Evolutionary conservation across 2,797 vertebrate species (phyloP).

Genomic region (Channa striata): DNA sequence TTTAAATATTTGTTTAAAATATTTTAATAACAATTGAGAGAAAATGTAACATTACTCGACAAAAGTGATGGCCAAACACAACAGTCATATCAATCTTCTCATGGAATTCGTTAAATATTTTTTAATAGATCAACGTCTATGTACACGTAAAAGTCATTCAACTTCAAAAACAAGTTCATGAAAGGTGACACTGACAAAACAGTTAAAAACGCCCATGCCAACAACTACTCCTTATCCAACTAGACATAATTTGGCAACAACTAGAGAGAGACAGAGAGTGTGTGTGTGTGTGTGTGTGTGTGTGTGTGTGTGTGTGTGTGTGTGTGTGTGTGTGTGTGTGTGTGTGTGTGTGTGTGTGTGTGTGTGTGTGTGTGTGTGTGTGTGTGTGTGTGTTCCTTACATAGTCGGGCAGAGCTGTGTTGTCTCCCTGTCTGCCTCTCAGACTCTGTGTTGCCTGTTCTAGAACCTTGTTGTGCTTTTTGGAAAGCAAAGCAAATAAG

Average conservation of each 20-base stretch:
- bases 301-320: conserved; percentile 1
- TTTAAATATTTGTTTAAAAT: conserved; percentile 14
- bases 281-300: too few relatives aligned
- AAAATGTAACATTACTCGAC: conserved; percentile 23
- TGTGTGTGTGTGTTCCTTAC: conserved; percentile 85
- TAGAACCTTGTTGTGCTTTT: conserved; percentile 99
- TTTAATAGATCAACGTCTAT: too few relatives aligned
- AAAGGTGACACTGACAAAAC: conserved; percentile 1
- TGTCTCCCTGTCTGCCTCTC: conserved; percentile 87
- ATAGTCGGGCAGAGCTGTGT: conserved; percentile 92
- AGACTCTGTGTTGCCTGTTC: conserved; percentile 97
- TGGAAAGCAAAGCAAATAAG: conserved; percentile 97
- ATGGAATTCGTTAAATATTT: too few relatives aligned
- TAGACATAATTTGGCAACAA: conserved; percentile 39
- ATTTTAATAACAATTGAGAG: conserved; percentile 7
- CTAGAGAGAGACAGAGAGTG: conserved; percentile 12
- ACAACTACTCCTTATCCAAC: conserved; percentile 30
- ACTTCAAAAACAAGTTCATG: not conserved
- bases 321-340: conserved; percentile 14
- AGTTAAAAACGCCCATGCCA: not conserved
- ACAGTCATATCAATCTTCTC: not conserved
- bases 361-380: not conserved
- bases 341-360: too few relatives aligned
- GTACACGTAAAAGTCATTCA: too few relatives aligned
- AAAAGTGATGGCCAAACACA: not conserved